phyloP scores from a whole-genome alignment of 2,113 vertebrate species.

The Lampris megalopsis region DNA sequence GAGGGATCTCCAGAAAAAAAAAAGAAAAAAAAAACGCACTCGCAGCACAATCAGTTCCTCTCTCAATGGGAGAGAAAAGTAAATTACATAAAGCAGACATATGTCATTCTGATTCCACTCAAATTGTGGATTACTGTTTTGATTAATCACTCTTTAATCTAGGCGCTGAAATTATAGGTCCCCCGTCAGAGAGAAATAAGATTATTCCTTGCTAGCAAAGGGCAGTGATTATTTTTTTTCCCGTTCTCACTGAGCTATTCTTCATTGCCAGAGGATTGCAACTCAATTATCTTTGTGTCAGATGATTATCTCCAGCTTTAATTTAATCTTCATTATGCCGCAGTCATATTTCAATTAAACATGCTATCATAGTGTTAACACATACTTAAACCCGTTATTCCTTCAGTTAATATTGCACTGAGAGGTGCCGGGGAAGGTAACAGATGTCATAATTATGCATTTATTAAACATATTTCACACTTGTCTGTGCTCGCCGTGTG shows the following conservation, averaged over 20 bases:
- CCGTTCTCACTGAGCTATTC: constrained; percentile 75
- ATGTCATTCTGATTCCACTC: constrained; percentile 78
- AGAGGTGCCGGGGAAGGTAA: constrained; percentile 86
- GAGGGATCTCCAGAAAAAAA: constrained; percentile 50
- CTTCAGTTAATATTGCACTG: constrained; percentile 89
- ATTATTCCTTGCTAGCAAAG: constrained; percentile 75
- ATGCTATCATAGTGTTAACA: constrained; percentile 88
- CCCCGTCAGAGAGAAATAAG: constrained; percentile 78
- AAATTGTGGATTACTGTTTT: constrained; percentile 84
- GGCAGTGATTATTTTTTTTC: constrained; percentile 80
- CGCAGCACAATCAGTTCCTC: constrained; percentile 41
- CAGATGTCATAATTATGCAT: constrained; percentile 96
- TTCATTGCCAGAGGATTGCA: constrained; percentile 84
- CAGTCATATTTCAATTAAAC: constrained; percentile 94
- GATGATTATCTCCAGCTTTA: constrained; percentile 92
- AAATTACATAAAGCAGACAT: constrained; percentile 82
- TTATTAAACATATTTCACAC: constrained; percentile 89
- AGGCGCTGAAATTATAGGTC: constrained; percentile 81
- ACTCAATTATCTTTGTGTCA: constrained; percentile 94
- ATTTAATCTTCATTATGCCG: constrained; percentile 92
- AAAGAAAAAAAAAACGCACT: constrained; percentile 32
- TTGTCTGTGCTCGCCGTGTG: constrained; percentile 72
- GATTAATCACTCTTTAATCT: constrained; percentile 88
- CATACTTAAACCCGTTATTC: constrained; percentile 90
- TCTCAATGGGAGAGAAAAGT: constrained; percentile 52